A percentile compares a stretch with the other conserved stretches of the same genome.
Evolutionary conservation across 2,797 vertebrate genomes (phyloP).

Genomic region (Pseudopleuronectes americanus): DNA sequence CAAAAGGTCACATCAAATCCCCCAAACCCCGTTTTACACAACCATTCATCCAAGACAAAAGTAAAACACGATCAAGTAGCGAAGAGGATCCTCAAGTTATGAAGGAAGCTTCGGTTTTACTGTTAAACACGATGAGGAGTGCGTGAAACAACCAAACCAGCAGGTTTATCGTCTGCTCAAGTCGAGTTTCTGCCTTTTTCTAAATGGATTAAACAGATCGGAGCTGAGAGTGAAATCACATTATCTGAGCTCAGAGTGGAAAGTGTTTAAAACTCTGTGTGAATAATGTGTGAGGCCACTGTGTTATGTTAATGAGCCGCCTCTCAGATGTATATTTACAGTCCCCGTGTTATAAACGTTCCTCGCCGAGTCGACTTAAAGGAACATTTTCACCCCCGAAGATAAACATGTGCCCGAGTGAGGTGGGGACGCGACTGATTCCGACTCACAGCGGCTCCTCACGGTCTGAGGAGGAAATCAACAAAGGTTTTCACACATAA

Average conservation of each 20-base stretch:
- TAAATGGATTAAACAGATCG: conserved; percentile 47
- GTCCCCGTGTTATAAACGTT: conserved; percentile 12
- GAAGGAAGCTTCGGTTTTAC: not conserved
- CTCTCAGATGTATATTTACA: conserved; percentile 59
- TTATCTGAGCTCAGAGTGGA: conserved; percentile 29
- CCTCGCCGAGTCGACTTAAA: conserved; percentile 52
- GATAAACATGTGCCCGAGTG: conserved; percentile 67
- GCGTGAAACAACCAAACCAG: conserved; percentile 40
- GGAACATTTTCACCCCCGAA: conserved; percentile 55
- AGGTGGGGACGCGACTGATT: conserved; percentile 64
- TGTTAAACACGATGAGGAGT: not conserved
- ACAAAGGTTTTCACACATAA: conserved; percentile 77
- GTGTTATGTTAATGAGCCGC: conserved; percentile 70
- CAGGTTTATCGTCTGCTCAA: conserved; percentile 29
- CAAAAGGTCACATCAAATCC: not conserved
- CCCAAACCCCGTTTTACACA: not conserved
- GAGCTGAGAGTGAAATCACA: conserved; percentile 41
- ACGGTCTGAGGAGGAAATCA: conserved; percentile 63
- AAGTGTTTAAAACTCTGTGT: conserved; percentile 56
- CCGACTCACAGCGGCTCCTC: conserved; percentile 61
- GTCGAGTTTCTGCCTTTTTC: conserved; percentile 8
- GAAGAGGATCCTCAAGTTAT: not conserved
- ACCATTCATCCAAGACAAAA: not conserved
- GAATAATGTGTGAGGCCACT: conserved; percentile 47
- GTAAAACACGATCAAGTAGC: not conserved